Conservation (phyloP, 1,140 invertebrate genomes). For the Dendroctonus ponderosae region DNA sequence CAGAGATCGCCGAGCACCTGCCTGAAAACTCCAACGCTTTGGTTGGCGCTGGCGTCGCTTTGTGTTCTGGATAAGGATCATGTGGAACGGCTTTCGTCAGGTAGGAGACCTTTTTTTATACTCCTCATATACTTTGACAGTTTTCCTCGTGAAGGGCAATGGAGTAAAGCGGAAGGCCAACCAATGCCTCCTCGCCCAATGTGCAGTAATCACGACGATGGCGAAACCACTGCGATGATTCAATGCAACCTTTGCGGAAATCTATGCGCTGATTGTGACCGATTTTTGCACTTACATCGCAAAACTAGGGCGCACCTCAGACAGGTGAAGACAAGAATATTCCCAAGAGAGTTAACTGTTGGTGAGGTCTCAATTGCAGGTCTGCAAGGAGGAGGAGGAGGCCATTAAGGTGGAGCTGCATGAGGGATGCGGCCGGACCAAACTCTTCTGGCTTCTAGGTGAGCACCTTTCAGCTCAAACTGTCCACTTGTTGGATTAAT, state of each 20-base stretch:
- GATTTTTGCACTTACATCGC: slow-evolving; percentile 89
- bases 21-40: slow-evolving; percentile 79
- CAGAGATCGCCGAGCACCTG: slow-evolving; percentile 73
- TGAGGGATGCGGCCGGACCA: slow-evolving; percentile 92
- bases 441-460: slow-evolving; percentile 87
- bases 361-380: slow-evolving; percentile 46
- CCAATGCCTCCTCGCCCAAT: slow-evolving; percentile 68
- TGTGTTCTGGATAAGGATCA: slow-evolving; percentile 91
- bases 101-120: slow-evolving; percentile 19
- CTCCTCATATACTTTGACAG: not conserved
- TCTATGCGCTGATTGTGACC: slow-evolving; percentile 93
- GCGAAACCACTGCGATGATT: slow-evolving; percentile 89
- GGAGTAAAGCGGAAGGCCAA: slow-evolving; percentile 61
- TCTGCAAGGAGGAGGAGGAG: slow-evolving; percentile 95
- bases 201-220: slow-evolving; percentile 97
- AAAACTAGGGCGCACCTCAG: slow-evolving; percentile 82
- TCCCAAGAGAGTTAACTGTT: not conserved
- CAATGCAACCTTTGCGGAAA: slow-evolving; percentile 89
- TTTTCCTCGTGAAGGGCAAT: slow-evolving; percentile 65
- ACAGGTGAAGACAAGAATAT: slow-evolving; percentile 60
- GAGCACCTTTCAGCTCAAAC: not conserved
- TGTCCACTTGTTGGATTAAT: not conserved
- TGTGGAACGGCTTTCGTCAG: slow-evolving; percentile 68
- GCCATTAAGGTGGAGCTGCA: slow-evolving; percentile 92
- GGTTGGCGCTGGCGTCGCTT: slow-evolving; percentile 89